Evolutionary conservation across 2,113 vertebrate species (phyloP), one percentile per base, ranked within the genome.

Genomic region (Oostethus manadensis): DNA sequence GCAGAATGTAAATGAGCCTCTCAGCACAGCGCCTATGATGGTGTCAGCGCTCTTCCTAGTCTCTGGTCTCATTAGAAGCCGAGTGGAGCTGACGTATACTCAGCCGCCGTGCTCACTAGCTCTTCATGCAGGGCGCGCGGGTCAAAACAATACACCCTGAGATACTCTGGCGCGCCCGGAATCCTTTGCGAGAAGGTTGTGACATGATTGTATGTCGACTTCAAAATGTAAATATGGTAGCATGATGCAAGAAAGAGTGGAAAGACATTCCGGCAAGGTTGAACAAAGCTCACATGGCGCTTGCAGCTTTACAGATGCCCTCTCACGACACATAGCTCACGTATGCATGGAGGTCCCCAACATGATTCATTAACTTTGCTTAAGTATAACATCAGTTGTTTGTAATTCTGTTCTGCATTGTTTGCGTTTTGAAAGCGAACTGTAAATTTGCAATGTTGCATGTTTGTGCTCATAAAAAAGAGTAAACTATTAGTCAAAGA

Each of bases 1-100:
- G 61, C 70, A 67, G 80, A 76, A 82, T 85, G 81, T 78, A 85
- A 85, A 87, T 84, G 79, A 87, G 73, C 51, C 58, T 73, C 75
- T 73, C 72, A 67, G 70, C 62, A 47, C 66, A 16, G 67, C 72
- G 76, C 58, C 77, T 56, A 38, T 69, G 80, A 73, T 64, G 75
- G 73, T 76, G 79, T 82, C 81, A 64, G 70, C 58, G 71, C 79
- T 73, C 78, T 73, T 62, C 70, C 75, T 77, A 74, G 68, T 83
- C 80, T 73, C 73, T 60, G 74, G 35, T 78, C 81, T 85, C 72
- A 80, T 85, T 82, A 87, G 68, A 78, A 51, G 64, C 64, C 70
- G 22, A 70, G 69, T 57, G 71, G 50, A 58, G 79, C 77, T 81
- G 83, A 87, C 85, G 83, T 80, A 83, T 84, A 81, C 71, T 62